Conservation (phyloP, 2,113 vertebrate genomes). For the Taxidea taxus region DNA sequence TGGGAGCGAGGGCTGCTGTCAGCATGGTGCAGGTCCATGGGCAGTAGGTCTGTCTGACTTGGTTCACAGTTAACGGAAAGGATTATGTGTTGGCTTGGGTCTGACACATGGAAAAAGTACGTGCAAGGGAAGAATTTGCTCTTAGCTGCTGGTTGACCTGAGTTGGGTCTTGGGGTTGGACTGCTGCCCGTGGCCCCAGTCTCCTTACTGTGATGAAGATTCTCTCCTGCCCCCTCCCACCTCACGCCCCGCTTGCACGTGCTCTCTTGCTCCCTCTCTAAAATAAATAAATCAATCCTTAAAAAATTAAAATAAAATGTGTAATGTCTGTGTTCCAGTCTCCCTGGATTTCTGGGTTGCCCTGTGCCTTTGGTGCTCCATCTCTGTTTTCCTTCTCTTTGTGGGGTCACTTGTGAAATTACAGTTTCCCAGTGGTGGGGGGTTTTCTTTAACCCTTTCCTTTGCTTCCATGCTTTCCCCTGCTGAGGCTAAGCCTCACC, state of each 20-base stretch:
- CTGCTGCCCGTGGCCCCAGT: background rate
- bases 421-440: background rate
- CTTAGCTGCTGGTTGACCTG: background rate
- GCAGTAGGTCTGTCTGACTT: fast-evolving
- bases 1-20: fast-evolving
- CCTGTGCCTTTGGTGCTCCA: fast-evolving
- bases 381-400: background rate
- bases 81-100: background rate
- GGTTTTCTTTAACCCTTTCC: background rate
- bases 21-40: fast-evolving
- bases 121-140: background rate
- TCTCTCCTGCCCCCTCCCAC: background rate
- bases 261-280: too few relatives aligned
- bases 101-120: background rate
- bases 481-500: background rate
- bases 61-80: background rate
- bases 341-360: too few relatives aligned
- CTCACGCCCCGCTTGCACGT: too few relatives aligned
- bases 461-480: background rate
- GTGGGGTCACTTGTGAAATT: background rate
- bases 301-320: background rate
- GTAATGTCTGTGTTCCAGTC: background rate
- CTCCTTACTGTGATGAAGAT: background rate
- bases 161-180: background rate
- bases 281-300: background rate